phyloP scores from a whole-genome alignment of 2,113 vertebrate species.

The Periophthalmodon schlosseri region DNA sequence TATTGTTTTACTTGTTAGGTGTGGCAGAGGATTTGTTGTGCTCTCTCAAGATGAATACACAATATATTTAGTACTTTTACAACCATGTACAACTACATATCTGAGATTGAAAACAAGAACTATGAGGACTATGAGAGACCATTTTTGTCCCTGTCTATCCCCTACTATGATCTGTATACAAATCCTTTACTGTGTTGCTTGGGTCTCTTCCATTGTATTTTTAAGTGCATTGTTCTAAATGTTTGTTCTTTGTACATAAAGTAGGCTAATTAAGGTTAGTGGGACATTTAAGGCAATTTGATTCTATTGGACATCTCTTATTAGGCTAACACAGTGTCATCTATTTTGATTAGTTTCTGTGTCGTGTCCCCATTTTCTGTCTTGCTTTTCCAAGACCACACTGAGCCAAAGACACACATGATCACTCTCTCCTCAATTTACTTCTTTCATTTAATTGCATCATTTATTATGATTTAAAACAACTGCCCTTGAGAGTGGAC shows the following conservation, averaged over 20 bases:
- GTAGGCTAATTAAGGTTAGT: conserved; percentile 2
- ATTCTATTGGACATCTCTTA: not conserved
- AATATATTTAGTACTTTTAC: too few relatives aligned
- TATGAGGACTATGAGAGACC: not conserved
- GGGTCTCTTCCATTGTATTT: not conserved
- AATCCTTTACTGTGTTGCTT: not conserved
- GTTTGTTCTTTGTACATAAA: not conserved
- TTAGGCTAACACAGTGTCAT: conserved; percentile 18
- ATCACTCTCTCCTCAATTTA: conserved; percentile 24
- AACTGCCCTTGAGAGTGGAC: not conserved
- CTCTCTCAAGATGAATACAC: too few relatives aligned
- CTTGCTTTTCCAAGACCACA: conserved; percentile 24
- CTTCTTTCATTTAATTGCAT: conserved; percentile 20
- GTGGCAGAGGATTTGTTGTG: too few relatives aligned
- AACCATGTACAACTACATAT: too few relatives aligned
- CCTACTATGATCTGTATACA: not conserved
- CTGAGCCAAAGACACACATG: conserved; percentile 7
- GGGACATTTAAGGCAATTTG: not conserved
- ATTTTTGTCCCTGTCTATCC: not conserved
- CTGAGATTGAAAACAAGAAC: too few relatives aligned
- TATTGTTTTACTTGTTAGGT: too few relatives aligned
- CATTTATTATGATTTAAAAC: conserved; percentile 29
- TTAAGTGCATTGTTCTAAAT: not conserved
- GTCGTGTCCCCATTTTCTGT: conserved; percentile 6
- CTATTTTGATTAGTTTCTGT: conserved; percentile 12